These are phyloP conservation scores for Chiroxiphia lanceolata DNA, from an alignment of 2,797 vertebrate species.

Conservation along the genomic window DNA sequence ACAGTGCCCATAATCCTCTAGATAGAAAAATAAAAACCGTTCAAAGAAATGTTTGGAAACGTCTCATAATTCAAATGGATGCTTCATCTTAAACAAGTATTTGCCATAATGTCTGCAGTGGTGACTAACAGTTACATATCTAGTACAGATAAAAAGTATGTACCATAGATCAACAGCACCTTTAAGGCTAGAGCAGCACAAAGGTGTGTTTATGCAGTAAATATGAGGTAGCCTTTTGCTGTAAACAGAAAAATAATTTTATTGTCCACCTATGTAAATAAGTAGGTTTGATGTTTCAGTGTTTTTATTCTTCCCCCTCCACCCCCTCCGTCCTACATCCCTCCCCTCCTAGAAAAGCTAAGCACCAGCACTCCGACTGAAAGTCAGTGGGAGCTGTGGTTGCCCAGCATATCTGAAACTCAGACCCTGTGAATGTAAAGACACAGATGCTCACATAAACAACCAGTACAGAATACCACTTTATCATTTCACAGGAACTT, in stretches of 20 bases:
- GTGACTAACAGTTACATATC: conserved; percentile 40
- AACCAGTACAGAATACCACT: conserved; percentile 69
- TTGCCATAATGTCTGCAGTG: conserved; percentile 47
- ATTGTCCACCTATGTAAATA: conserved; percentile 75
- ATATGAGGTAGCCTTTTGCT: conserved; percentile 97
- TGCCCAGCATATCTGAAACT: conserved; percentile 42
- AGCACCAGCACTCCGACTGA: not conserved
- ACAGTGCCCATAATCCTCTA: conserved; percentile 59
- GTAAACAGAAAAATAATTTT: conserved; percentile 87
- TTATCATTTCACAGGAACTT: conserved; percentile 72
- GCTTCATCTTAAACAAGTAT: conserved; percentile 59
- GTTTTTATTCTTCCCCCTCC: not conserved
- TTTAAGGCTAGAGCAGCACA: conserved; percentile 78
- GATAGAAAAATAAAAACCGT: conserved; percentile 44
- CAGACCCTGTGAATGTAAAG: conserved; percentile 60
- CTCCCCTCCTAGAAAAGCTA: conserved; percentile 43
- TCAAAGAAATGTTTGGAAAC: conserved; percentile 58
- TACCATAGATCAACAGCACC: conserved; percentile 78
- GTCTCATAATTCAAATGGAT: conserved; percentile 57
- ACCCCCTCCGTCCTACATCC: not conserved
- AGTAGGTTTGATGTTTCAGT: conserved; percentile 62
- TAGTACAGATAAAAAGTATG: conserved; percentile 69
- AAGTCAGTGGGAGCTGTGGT: conserved; percentile 3
- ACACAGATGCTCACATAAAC: conserved; percentile 71
- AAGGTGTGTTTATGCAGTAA: conserved; percentile 76